phyloP scores from a whole-genome alignment of 2,797 vertebrate species.

The Salarias fasciatus region DNA sequence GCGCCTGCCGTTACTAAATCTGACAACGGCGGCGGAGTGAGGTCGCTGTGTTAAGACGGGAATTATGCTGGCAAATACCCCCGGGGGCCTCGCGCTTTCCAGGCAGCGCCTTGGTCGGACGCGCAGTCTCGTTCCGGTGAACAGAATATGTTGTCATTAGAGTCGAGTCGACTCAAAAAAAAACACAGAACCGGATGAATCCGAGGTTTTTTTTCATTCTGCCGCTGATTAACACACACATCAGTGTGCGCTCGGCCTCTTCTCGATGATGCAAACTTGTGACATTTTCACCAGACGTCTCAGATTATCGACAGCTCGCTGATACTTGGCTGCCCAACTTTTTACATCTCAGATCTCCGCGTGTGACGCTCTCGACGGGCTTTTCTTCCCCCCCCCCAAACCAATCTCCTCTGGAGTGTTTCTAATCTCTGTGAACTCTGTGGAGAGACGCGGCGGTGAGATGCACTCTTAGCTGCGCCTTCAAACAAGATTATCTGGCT shows the following conservation, averaged over 20 bases:
- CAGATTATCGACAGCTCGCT: conserved; percentile 41
- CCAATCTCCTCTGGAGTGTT: conserved; percentile 63
- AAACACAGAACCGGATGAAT: not conserved
- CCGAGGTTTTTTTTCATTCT: too few species aligned
- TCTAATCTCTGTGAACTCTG: conserved; percentile 68
- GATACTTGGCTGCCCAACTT: conserved; percentile 8
- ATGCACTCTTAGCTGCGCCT: conserved; percentile 53
- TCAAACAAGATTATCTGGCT: conserved; percentile 54
- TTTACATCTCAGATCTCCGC: conserved; percentile 5
- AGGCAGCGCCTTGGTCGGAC: conserved; percentile 46
- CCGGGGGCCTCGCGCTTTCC: conserved; percentile 51
- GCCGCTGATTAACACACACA: too few species aligned
- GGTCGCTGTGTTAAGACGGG: conserved; percentile 74
- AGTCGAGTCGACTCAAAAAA: conserved; percentile 31
- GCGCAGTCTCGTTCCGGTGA: conserved; percentile 43
- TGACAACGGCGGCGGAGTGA: conserved; percentile 74
- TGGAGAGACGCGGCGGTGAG: conserved; percentile 47
- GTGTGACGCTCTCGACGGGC: conserved; percentile 16
- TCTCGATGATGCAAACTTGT: conserved; percentile 1
- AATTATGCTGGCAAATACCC: conserved; percentile 74
- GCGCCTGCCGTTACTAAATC: conserved; percentile 70
- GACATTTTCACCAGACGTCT: conserved; percentile 23
- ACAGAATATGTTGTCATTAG: conserved; percentile 46
- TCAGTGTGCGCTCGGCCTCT: not conserved
- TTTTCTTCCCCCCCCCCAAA: conserved; percentile 47